Percentiles rank a stretch among this genome's conserved stretches.
These are phyloP conservation scores for Marronus borbonicus DNA, from an alignment of 2,888 invertebrate species.

Conservation along the genomic window DNA sequence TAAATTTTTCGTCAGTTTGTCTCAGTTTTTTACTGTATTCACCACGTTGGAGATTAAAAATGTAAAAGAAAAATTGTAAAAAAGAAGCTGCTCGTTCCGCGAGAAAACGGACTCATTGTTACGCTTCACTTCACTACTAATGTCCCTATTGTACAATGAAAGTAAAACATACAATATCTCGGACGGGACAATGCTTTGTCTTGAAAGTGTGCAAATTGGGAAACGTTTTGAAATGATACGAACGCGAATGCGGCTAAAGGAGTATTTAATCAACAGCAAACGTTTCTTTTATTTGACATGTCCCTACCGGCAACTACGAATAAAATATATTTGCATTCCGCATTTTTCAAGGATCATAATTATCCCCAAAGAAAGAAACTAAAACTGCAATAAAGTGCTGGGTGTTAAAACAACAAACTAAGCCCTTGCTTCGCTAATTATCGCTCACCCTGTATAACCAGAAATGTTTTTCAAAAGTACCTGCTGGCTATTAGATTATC, in stretches of 20 bases:
- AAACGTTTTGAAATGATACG: not conserved
- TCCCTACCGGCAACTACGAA: not conserved
- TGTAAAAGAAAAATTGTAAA: slow-evolving; percentile 4
- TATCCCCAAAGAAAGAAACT: too few relatives aligned
- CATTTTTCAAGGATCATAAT: too few relatives aligned
- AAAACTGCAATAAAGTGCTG: too few relatives aligned
- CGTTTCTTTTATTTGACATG: not conserved
- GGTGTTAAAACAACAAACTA: too few relatives aligned
- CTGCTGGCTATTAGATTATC: too few relatives aligned
- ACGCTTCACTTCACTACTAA: not conserved
- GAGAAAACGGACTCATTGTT: not conserved
- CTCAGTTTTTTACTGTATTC: not conserved
- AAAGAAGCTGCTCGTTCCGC: not conserved
- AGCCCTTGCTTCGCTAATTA: too few relatives aligned
- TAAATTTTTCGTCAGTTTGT: slow-evolving; percentile 23
- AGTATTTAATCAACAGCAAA: not conserved
- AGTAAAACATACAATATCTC: not conserved
- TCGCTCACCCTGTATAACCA: too few relatives aligned
- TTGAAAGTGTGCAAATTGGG: not conserved
- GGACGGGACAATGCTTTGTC: not conserved
- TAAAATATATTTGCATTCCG: too few relatives aligned
- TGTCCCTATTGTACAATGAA: not conserved
- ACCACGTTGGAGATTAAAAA: slow-evolving; percentile 15
- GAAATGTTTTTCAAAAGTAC: too few relatives aligned
- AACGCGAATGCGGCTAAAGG: not conserved